A percentile compares a stretch with the other conserved stretches of the same genome.
phyloP scores from a whole-genome alignment of 2,113 vertebrate genomes.

The Zootoca vivipara region DNA sequence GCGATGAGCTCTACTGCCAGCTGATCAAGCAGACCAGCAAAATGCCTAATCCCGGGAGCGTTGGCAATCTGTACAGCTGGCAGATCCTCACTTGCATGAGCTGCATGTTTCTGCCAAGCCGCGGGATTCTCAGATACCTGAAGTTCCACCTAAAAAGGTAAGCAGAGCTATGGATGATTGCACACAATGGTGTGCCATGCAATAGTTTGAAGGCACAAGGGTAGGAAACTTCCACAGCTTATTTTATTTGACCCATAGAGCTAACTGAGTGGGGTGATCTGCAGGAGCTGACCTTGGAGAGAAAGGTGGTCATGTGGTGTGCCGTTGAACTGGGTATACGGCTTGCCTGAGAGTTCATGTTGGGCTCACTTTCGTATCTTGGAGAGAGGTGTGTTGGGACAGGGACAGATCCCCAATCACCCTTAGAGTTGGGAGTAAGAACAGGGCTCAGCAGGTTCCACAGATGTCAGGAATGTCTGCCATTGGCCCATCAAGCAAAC shows the following conservation, averaged over 20 bases:
- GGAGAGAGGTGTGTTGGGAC: too few relatives aligned
- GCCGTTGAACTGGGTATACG: not conserved
- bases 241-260: not conserved
- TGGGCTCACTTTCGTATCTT: not conserved
- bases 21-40: conserved; percentile 94
- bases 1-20: conserved; percentile 96
- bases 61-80: conserved; percentile 88
- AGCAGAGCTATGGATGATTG: not conserved
- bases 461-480: not conserved
- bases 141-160: conserved; percentile 97
- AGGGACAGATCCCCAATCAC: too few relatives aligned
- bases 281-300: not conserved
- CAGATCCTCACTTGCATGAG: conserved; percentile 91
- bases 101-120: conserved; percentile 89
- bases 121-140: conserved; percentile 90
- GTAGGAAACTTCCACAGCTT: not conserved
- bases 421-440: not conserved
- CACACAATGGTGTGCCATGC: too few relatives aligned
- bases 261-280: not conserved
- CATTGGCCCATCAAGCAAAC: not conserved
- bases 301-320: not conserved
- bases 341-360: not conserved
- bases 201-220: not conserved
- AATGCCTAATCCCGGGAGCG: conserved; percentile 80
- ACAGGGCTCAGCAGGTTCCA: not conserved